A percentile compares a stretch with the other conserved stretches of the same genome.
phyloP scores from a whole-genome alignment of 2,113 vertebrate genomes.

The Gracilinanus agilis region DNA sequence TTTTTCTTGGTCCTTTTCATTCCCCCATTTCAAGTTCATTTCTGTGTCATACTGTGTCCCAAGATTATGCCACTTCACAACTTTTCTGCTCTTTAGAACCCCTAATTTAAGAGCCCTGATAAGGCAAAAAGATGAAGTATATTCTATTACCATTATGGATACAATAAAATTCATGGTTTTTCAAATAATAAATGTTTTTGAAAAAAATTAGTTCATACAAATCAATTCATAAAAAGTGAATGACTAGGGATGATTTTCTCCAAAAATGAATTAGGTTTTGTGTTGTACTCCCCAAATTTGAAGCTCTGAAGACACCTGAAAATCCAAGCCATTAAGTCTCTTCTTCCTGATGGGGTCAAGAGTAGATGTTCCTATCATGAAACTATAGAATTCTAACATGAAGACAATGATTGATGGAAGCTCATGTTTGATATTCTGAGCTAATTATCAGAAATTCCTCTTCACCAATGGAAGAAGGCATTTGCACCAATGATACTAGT shows the following conservation, averaged over 20 bases:
- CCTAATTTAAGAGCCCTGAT: not conserved
- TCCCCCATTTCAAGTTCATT: slow-evolving; percentile 48
- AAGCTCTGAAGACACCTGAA: not conserved
- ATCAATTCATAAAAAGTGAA: not conserved
- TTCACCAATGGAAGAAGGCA: not conserved
- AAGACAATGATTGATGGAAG: not conserved
- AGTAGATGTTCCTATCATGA: not conserved
- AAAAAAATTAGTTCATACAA: not conserved
- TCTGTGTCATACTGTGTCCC: slow-evolving; percentile 3
- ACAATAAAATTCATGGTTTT: not conserved
- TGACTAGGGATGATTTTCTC: not conserved
- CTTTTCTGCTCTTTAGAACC: not conserved
- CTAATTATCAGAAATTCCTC: not conserved
- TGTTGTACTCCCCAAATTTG: not conserved
- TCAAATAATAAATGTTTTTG: not conserved
- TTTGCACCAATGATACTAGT: not conserved
- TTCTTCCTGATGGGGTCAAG: not conserved
- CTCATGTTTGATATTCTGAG: not conserved
- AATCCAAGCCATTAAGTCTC: not conserved
- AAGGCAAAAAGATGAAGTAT: not conserved
- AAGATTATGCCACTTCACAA: slow-evolving; percentile 24
- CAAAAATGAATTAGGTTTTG: not conserved
- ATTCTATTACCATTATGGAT: not conserved
- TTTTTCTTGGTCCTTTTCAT: not conserved
- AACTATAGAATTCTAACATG: not conserved